Evolutionary conservation across 2,797 vertebrate genomes (phyloP).

Genomic region (Podargus strigoides): DNA sequence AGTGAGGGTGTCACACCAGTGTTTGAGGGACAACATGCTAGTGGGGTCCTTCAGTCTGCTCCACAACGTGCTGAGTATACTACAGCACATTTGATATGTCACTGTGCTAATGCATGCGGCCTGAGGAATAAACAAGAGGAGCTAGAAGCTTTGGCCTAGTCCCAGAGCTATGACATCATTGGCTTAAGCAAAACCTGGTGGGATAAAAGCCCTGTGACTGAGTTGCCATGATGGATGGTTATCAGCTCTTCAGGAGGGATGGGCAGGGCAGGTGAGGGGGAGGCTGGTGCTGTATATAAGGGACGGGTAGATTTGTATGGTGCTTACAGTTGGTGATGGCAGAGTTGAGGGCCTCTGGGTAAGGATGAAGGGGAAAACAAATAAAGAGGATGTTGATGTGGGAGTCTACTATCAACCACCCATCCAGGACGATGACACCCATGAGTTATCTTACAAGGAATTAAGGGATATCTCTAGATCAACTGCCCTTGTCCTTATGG

Average conservation of each 20-base stretch:
- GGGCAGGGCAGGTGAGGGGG: no score
- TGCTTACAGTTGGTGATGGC: background rate
- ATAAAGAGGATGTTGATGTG: background rate
- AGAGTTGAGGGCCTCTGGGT: background rate
- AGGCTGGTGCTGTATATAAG: no score
- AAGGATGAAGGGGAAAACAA: background rate
- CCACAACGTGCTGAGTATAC: background rate
- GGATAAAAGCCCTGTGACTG: background rate
- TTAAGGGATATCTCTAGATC: background rate
- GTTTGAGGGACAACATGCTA: background rate
- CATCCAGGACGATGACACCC: rapidly evolving
- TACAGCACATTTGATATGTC: background rate
- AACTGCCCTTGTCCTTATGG: background rate
- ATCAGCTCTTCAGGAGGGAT: background rate
- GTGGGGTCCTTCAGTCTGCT: background rate
- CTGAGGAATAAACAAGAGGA: background rate
- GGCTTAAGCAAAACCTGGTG: background rate
- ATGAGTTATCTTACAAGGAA: background rate
- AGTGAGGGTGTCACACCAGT: rapidly evolving
- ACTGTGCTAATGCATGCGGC: no score
- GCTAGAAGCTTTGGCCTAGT: background rate
- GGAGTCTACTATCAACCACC: background rate
- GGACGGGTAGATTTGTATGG: no score
- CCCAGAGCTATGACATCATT: background rate
- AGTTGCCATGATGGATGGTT: rapidly evolving